A percentile compares a stretch with the other conserved stretches of the same genome.
These are phyloP conservation scores for Drosophila parthenogenetica DNA, from an alignment of 2,888 invertebrate species.

Conservation along the genomic window DNA sequence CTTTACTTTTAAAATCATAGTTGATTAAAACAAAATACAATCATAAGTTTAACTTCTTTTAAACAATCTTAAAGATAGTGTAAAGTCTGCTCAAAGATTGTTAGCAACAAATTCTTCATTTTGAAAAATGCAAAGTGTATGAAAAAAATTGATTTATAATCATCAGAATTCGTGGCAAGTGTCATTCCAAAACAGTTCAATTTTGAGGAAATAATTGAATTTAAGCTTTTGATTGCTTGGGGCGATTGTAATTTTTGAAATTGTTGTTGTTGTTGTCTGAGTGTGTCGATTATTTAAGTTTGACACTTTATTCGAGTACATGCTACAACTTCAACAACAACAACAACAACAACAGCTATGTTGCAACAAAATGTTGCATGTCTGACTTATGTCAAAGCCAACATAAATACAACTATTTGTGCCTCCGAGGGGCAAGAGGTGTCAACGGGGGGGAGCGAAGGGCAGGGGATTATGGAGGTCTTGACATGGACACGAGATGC, in stretches of 20 bases:
- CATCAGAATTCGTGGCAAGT: no score
- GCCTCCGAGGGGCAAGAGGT: conserved; percentile 31
- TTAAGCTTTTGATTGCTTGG: neutral
- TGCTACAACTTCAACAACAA: conserved; percentile 52
- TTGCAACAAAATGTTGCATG: conserved; percentile 67
- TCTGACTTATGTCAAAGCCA: conserved; percentile 77
- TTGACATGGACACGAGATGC: conserved; percentile 56
- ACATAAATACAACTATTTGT: conserved; percentile 79
- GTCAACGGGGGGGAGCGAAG: conserved; percentile 11
- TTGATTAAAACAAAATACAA: no score
- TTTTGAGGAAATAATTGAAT: neutral
- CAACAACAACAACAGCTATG: conserved; percentile 18
- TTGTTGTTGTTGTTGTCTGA: conserved; percentile 4
- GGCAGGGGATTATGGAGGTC: conserved; percentile 47
- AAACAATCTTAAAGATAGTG: no score
- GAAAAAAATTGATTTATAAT: no score
- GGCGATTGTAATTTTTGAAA: neutral
- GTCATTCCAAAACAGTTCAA: neutral
- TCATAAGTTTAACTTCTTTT: no score
- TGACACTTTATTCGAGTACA: conserved; percentile 72
- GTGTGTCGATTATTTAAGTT: conserved; percentile 70
- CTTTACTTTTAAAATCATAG: no score
- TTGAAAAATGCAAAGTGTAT: no score
- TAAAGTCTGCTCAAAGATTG: no score
- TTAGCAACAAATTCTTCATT: no score